A percentile compares a stretch with the other conserved stretches of the same genome.
Evolutionary conservation across 2,888 invertebrate genomes (phyloP).

Genomic region (Agrilus mali): DNA sequence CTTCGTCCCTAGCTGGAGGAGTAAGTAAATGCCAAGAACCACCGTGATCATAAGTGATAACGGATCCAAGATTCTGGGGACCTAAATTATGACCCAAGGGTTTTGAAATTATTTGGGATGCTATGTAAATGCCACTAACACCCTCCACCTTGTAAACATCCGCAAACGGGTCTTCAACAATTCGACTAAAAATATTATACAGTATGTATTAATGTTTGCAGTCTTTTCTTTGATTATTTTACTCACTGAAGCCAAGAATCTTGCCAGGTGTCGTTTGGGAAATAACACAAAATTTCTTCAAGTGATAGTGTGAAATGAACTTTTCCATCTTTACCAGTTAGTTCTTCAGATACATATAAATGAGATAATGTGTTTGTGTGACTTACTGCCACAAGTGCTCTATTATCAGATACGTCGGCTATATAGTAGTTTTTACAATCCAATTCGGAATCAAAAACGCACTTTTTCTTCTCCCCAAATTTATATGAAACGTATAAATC

Average conservation of each 20-base stretch:
- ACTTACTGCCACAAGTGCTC: conserved; percentile 71
- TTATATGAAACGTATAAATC: conserved; percentile 69
- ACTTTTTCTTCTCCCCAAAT: conserved; percentile 54
- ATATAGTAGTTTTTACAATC: conserved; percentile 61
- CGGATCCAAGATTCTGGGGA: conserved; percentile 62
- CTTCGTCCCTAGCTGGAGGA: conserved; percentile 56
- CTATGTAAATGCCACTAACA: conserved; percentile 78
- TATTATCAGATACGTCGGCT: conserved; percentile 69
- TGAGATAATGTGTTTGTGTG: conserved; percentile 61
- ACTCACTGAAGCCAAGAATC: conserved; percentile 73
- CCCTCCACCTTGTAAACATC: conserved; percentile 83
- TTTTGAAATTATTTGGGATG: conserved; percentile 57
- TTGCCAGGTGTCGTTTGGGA: conserved; percentile 70
- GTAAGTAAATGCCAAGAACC: conserved; percentile 66
- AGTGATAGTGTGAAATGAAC: conserved; percentile 67
- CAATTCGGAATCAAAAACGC: conserved; percentile 61
- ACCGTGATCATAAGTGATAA: conserved; percentile 81
- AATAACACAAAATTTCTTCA: conserved; percentile 69
- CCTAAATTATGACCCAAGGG: conserved; percentile 44
- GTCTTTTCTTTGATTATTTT: not conserved
- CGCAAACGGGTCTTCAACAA: conserved; percentile 70
- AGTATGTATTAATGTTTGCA: not conserved
- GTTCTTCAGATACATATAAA: conserved; percentile 68
- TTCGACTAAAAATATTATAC: conserved; percentile 43
- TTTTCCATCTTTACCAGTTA: conserved; percentile 37